A percentile compares a stretch with the other conserved stretches of the same genome.
These are phyloP conservation scores for Scarus forsteni DNA, from an alignment of 2,797 vertebrate genomes.

Conservation along the genomic window DNA sequence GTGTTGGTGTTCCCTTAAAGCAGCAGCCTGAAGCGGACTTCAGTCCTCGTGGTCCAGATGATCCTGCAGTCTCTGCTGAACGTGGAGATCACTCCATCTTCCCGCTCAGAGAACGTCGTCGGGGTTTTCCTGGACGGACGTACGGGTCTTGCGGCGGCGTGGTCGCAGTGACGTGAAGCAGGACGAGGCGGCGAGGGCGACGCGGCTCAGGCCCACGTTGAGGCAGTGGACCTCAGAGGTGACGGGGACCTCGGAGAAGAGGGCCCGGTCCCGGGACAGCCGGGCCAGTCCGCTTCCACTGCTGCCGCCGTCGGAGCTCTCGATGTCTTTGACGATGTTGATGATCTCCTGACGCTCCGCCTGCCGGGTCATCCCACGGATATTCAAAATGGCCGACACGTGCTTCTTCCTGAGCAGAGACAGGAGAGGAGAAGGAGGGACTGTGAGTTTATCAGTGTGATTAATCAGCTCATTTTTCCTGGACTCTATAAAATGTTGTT, in stretches of 20 bases:
- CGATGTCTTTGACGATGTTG: constrained; percentile 89
- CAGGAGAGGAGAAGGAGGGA: too few relatives aligned
- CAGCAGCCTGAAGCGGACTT: not conserved
- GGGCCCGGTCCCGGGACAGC: constrained; percentile 76
- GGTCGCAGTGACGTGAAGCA: constrained; percentile 74
- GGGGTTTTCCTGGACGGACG: constrained; percentile 50
- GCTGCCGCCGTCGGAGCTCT: constrained; percentile 67
- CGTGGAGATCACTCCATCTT: too few relatives aligned
- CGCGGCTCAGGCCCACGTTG: constrained; percentile 84
- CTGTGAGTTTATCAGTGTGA: too few relatives aligned
- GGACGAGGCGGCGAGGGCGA: constrained; percentile 83
- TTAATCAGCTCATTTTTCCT: too few relatives aligned
- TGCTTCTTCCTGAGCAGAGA: constrained; percentile 85
- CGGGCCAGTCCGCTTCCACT: constrained; percentile 38
- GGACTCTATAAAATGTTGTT: too few relatives aligned
- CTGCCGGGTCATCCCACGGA: constrained; percentile 87
- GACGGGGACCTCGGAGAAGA: constrained; percentile 90
- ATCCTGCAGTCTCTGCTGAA: not conserved
- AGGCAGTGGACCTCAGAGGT: constrained; percentile 87
- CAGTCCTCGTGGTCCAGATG: not conserved
- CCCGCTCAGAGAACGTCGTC: constrained; percentile 73
- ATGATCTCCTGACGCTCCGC: constrained; percentile 89
- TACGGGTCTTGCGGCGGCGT: constrained; percentile 56
- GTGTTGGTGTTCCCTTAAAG: not conserved
- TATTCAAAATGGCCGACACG: constrained; percentile 89